Base-by-base conservation (phyloP, 2,797 vertebrate species). In the Diceros bicornis region DNA sequence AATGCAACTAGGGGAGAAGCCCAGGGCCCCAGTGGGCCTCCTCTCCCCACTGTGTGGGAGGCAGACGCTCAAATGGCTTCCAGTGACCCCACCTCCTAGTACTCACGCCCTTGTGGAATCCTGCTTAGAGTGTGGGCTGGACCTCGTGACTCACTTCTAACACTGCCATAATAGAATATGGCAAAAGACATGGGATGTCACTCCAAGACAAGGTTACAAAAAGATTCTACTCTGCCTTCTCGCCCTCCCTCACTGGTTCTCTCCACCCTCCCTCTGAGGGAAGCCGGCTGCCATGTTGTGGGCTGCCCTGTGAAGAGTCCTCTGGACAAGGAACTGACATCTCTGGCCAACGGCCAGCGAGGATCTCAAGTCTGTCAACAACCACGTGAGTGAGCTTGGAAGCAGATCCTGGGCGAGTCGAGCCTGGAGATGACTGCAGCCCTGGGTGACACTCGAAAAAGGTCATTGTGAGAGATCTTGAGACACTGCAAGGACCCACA, bases 341-440 rank as follows among this genome's bases (percentile, higher is more conserved):
- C 55, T 29, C 52, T n/a, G 79, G 68, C 25, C n/a, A 13, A 4
- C 7, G 21, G 52, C 25, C 57, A 64, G 37, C 0, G 0, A 57
- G 37, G 41, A 29, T 52, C 62, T 37, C 9, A 69, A 50, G 57
- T 81, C 82, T 93, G 57, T 83, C 74, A 50, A 16, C n/a, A 57
- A 50, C 17, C 72, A n/a, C 0, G 0, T 2, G 6, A 29, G 2
- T 16, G 47, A 27, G 12, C 44, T 14, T 34, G 47, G 59, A 62
- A 34, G 21, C 18, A 37, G 75, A 55, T 44, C 37, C 20, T 21
- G 11, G 21, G 4, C 10, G 1, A 11, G 7, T 32, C 0, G 1
- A 47, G 55, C 32, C 16, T 44, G 57, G 41, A 47, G 57, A 52
- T 44, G 50, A 55, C 11, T 29, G 11, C 21, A 21, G 12, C 4